Percentiles rank a stretch among this genome's conserved stretches.
phyloP scores from a whole-genome alignment of 2,888 invertebrate genomes.

The Trachelus iudaicus region DNA sequence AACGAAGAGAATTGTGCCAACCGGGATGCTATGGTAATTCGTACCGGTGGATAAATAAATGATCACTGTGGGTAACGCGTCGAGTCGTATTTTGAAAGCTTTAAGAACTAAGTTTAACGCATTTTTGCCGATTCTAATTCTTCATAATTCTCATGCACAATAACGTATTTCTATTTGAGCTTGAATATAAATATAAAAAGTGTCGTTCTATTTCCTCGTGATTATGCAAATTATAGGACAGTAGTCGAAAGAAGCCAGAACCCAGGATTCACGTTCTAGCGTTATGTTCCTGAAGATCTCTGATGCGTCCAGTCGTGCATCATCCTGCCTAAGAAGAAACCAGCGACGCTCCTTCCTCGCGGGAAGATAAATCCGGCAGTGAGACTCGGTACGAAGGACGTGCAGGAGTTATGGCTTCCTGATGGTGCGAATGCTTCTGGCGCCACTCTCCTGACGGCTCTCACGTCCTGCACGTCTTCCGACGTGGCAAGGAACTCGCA shows the following conservation, averaged over 20 bases:
- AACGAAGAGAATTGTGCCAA: neutral
- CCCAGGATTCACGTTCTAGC: neutral
- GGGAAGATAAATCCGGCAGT: neutral
- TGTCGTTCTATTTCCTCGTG: neutral
- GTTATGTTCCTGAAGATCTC: too few species aligned
- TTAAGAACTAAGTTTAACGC: neutral
- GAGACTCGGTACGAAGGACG: slow-evolving; percentile 11
- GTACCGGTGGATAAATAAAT: neutral
- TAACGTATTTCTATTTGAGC: neutral
- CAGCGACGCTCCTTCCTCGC: neutral
- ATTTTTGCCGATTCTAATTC: neutral
- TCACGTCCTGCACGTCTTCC: slow-evolving; percentile 18
- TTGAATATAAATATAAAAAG: neutral
- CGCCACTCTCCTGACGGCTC: slow-evolving; percentile 56
- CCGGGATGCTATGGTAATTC: neutral
- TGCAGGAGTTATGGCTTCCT: slow-evolving; percentile 51
- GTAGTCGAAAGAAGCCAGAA: neutral
- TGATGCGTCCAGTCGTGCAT: neutral
- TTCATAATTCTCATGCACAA: neutral
- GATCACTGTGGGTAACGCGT: too few species aligned
- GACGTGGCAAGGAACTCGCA: slow-evolving; percentile 10
- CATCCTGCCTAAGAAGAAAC: neutral
- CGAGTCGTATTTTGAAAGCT: neutral
- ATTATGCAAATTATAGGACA: neutral
- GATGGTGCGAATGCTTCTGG: slow-evolving; percentile 58